These are phyloP conservation scores for Ridgeia piscesae DNA, from an alignment of 1,140 invertebrate genomes.

Conservation along the genomic window DNA sequence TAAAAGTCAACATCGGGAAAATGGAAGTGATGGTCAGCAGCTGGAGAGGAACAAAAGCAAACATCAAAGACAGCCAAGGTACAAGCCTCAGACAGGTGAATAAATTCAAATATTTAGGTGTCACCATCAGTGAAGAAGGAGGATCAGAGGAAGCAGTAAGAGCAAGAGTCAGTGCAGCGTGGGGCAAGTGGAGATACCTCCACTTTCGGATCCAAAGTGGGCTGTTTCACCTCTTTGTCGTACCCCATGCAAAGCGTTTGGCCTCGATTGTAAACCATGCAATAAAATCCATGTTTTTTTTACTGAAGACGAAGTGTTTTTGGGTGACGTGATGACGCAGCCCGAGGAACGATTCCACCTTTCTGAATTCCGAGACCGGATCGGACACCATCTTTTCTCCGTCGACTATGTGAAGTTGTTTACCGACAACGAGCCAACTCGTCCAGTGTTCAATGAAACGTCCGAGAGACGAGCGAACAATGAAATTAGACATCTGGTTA, in stretches of 20 bases:
- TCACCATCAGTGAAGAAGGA: no score
- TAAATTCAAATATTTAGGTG: no score
- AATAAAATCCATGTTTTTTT: constrained; percentile 58
- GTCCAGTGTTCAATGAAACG: constrained; percentile 51
- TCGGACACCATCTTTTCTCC: constrained; percentile 49
- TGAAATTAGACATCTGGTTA: constrained; percentile 59
- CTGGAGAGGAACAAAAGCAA: no score
- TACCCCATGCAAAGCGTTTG: constrained; percentile 50
- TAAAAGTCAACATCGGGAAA: no score
- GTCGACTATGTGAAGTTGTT: constrained; percentile 53
- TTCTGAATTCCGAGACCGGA: constrained; percentile 46
- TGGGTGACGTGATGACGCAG: constrained; percentile 42
- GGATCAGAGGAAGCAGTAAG: no score
- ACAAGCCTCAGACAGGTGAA: no score
- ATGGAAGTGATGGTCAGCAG: no score
- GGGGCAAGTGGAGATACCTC: no score
- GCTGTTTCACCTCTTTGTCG: constrained; percentile 57
- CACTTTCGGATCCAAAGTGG: constrained; percentile 46
- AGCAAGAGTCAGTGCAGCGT: no score
- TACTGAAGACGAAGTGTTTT: constrained; percentile 54
- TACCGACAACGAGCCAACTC: constrained; percentile 40
- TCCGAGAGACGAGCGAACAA: constrained; percentile 61
- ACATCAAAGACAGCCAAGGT: no score
- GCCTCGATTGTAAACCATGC: constrained; percentile 44
- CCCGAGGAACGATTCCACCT: constrained; percentile 53